Evolutionary conservation across 2,888 invertebrate species (phyloP).

Genomic region (Cephus pulcher): DNA sequence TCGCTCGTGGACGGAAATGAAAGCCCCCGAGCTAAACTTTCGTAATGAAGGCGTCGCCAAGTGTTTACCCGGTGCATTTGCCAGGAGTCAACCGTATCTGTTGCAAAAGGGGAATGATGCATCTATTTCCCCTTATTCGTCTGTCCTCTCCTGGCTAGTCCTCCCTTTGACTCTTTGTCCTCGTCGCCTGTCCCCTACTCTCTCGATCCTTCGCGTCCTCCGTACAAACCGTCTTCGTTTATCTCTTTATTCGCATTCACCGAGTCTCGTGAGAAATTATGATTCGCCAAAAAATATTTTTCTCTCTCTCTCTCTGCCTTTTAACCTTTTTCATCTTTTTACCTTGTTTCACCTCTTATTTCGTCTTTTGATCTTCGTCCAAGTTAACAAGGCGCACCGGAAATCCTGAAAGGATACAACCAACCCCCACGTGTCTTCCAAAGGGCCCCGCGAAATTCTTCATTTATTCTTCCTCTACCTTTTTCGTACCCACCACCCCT

Average conservation of each 20-base stretch:
- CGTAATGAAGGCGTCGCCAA: conserved; percentile 46
- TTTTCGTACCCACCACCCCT: too few relatives aligned
- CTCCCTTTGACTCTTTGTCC: not conserved
- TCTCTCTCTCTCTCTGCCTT: too few relatives aligned
- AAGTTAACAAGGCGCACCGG: too few relatives aligned
- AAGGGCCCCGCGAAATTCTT: not conserved
- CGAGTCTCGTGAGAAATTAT: too few relatives aligned
- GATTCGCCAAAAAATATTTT: too few relatives aligned
- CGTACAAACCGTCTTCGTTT: too few relatives aligned
- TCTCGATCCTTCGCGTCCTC: too few relatives aligned
- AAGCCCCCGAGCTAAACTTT: conserved; percentile 44
- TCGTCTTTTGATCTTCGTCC: too few relatives aligned
- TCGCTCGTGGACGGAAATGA: conserved; percentile 45
- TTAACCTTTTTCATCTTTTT: too few relatives aligned
- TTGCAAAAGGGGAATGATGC: conserved; percentile 25
- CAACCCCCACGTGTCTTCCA: not conserved
- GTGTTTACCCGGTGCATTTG: conserved; percentile 46
- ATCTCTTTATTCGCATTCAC: too few relatives aligned
- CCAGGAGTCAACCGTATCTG: conserved; percentile 31
- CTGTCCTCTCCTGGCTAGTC: not conserved
- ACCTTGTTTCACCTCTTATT: too few relatives aligned
- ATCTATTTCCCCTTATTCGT: conserved; percentile 23
- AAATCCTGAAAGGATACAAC: not conserved
- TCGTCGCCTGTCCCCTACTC: too few relatives aligned
- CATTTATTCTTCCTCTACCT: not conserved